Percentiles rank a stretch among this genome's conserved stretches.
phyloP scores from a whole-genome alignment of 30 jellyfish, hydroid and myxozoan species.

The Aurelia aurita region DNA sequence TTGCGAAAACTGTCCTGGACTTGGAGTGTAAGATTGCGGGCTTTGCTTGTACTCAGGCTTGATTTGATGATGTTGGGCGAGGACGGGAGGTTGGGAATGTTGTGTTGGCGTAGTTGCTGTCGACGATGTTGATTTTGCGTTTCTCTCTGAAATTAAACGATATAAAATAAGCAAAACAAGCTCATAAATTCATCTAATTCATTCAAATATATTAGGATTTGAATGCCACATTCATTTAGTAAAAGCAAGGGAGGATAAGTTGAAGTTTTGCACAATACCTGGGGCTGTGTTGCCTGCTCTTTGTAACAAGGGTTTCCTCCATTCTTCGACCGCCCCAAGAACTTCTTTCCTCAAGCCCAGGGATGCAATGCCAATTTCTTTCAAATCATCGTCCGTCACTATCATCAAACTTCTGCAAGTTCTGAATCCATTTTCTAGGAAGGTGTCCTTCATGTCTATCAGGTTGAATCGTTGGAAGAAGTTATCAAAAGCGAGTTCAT shows the following conservation, averaged over 20 bases:
- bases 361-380: conserved; percentile 71
- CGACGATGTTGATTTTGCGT: conserved; percentile 17
- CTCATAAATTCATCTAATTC: too few species aligned
- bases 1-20: conserved; percentile 23
- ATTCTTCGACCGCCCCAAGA: conserved; percentile 86
- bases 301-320: conserved; percentile 77
- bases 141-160: conserved; percentile 36
- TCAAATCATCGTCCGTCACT: conserved; percentile 64
- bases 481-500: conserved; percentile 75
- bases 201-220: too few species aligned
- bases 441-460: conserved; percentile 47
- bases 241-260: not conserved
- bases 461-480: conserved; percentile 69
- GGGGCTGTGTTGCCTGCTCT: conserved; percentile 53
- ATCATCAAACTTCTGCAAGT: conserved; percentile 80
- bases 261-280: conserved; percentile 25
- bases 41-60: conserved; percentile 32
- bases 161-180: not conserved
- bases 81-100: not conserved
- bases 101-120: not conserved
- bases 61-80: not conserved
- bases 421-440: conserved; percentile 67
- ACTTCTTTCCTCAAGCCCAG: conserved; percentile 80
- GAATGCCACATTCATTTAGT: too few species aligned
- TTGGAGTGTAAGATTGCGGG: conserved; percentile 39